Evolutionary conservation across 1,140 invertebrate genomes (phyloP).

Genomic region (Arctopsyche grandis): DNA sequence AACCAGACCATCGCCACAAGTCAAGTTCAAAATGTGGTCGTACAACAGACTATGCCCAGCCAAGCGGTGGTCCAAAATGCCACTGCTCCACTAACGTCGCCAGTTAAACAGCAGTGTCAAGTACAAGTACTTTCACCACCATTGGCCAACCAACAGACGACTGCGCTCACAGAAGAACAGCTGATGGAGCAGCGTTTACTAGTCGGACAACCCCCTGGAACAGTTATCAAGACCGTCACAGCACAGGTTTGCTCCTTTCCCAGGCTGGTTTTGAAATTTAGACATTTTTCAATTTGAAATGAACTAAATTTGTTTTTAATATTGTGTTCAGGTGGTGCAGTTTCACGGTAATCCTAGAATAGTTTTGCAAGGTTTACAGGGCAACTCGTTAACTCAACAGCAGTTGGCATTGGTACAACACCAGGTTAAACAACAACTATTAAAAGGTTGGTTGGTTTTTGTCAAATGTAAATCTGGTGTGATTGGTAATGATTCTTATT

Average conservation of each 20-base stretch:
- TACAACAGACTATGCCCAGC: constrained; percentile 48
- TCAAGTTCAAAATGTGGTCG: neutral
- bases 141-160: constrained; percentile 53
- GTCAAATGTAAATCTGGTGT: neutral
- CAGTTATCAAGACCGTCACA: constrained; percentile 86
- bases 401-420: constrained; percentile 84
- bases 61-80: constrained; percentile 56
- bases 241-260: constrained; percentile 65
- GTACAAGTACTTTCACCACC: constrained; percentile 46
- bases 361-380: constrained; percentile 83
- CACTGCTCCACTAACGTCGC: constrained; percentile 34
- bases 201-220: constrained; percentile 82
- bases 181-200: constrained; percentile 77
- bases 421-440: constrained; percentile 86
- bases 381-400: constrained; percentile 81
- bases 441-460: constrained; percentile 72
- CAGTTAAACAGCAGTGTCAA: constrained; percentile 51
- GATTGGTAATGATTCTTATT: no score
- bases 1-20: constrained; percentile 10
- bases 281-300: neutral
- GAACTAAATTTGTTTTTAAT: neutral
- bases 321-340: constrained; percentile 74
- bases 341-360: constrained; percentile 85
- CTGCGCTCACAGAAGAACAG: constrained; percentile 63
- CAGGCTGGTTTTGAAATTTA: neutral